Conservation (phyloP, 2,797 vertebrate genomes). For the Sebastes vulpes region DNA sequence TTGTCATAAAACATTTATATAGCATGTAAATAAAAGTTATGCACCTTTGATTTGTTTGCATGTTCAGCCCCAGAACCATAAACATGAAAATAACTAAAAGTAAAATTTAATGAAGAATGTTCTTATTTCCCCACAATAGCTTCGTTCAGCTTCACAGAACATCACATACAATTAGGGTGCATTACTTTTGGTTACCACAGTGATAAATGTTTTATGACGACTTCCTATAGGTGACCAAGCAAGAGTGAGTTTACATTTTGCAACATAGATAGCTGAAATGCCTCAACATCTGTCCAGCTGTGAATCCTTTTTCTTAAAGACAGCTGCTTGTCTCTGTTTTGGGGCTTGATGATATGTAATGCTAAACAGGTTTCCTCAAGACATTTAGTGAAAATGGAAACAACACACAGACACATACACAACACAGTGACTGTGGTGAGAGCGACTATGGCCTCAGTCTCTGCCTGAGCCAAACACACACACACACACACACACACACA, state of each 20-base stretch:
- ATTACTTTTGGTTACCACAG: background rate
- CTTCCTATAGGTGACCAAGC: background rate
- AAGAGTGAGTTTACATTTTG: background rate
- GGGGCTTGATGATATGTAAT: background rate
- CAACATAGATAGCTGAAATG: background rate
- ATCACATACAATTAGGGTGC: background rate
- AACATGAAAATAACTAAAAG: background rate
- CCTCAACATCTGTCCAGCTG: constrained; percentile 8
- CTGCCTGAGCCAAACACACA: constrained; percentile 37
- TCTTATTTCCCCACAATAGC: background rate
- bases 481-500: background rate
- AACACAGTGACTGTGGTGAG: constrained; percentile 46
- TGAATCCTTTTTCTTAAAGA: background rate
- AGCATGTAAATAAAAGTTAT: background rate
- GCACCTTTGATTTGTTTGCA: background rate
- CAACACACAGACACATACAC: constrained; percentile 47
- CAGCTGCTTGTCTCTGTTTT: constrained; percentile 21
- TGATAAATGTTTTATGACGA: background rate
- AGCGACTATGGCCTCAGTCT: constrained; percentile 33
- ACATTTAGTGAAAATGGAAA: constrained; percentile 39
- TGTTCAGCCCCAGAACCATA: background rate
- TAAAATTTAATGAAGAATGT: background rate
- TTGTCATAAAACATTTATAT: background rate
- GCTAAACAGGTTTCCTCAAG: constrained; percentile 21
- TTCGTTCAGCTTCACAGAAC: background rate